Evolutionary conservation across 2,113 vertebrate species (phyloP).

Genomic region (zebrafish (Danio rerio)): DNA sequence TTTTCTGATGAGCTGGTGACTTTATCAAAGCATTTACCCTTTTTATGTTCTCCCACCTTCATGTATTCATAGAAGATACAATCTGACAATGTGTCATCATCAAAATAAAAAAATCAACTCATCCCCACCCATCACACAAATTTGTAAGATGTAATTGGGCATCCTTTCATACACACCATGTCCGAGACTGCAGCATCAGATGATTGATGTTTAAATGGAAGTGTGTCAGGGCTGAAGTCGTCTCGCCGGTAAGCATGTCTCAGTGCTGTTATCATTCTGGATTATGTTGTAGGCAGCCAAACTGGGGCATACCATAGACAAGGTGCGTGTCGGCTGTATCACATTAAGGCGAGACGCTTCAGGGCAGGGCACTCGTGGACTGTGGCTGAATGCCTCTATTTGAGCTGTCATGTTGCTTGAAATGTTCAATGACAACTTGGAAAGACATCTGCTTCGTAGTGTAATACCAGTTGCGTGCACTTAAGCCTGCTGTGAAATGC

Average conservation of each 20-base stretch:
- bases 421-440: neutral
- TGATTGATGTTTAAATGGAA: conserved; percentile 31
- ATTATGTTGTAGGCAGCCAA: conserved; percentile 14
- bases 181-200: conserved; percentile 8
- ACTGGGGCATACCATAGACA: conserved; percentile 35
- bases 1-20: neutral
- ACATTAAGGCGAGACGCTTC: conserved; percentile 20
- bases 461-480: neutral
- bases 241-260: conserved; percentile 27
- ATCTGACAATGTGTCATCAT: neutral
- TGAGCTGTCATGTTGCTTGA: conserved; percentile 6
- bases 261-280: conserved; percentile 22
- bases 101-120: neutral
- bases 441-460: neutral
- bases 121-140: neutral
- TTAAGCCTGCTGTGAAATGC: neutral
- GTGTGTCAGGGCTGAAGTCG: conserved; percentile 24
- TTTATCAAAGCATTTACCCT: neutral
- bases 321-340: conserved; percentile 13
- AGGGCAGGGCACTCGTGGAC: conserved; percentile 29
- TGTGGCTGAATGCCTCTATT: neutral
- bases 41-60: neutral
- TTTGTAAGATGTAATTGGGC: neutral
- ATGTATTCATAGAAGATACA: neutral
- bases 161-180: neutral